A percentile compares a stretch with the other conserved stretches of the same genome.
Evolutionary conservation across 1,140 invertebrate species (phyloP).

Genomic region (Caerostris darwini): DNA sequence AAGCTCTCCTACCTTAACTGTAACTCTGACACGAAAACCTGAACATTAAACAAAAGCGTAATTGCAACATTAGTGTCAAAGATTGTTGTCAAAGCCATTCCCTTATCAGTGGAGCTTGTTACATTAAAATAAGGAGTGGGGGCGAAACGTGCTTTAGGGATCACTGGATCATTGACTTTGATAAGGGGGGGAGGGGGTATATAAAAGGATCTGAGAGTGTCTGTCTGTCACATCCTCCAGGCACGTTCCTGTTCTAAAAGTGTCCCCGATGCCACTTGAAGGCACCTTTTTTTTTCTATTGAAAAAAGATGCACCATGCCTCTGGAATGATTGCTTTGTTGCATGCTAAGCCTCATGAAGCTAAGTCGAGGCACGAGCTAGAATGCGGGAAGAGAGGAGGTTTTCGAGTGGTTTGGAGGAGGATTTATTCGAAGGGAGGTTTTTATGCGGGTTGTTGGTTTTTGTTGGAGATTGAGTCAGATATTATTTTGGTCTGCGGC

Average conservation of each 20-base stretch:
- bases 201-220: slow-evolving; percentile 40
- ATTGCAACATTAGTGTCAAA: slow-evolving; percentile 39
- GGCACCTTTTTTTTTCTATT: not conserved
- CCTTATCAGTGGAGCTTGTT: not conserved
- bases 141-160: not conserved
- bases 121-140: not conserved
- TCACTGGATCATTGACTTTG: not conserved
- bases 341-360: not conserved
- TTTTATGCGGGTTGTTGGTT: slow-evolving; percentile 6
- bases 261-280: slow-evolving; percentile 55
- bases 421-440: not conserved
- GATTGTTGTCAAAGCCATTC: not conserved
- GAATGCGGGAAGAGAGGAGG: not conserved
- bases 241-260: slow-evolving; percentile 57
- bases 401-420: not conserved
- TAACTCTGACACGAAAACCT: not conserved
- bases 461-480: not conserved
- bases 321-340: not conserved
- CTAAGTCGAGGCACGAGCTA: not conserved
- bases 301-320: not conserved
- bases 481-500: not conserved
- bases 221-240: not conserved
- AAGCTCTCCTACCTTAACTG: not conserved
- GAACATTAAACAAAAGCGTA: not conserved
- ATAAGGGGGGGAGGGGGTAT: not conserved